Evolutionary conservation across 30 jellyfish, hydroid and myxozoan genomes (phyloP), one percentile per base, ranked within the genome.

Genomic region (Aurelia sp.): DNA sequence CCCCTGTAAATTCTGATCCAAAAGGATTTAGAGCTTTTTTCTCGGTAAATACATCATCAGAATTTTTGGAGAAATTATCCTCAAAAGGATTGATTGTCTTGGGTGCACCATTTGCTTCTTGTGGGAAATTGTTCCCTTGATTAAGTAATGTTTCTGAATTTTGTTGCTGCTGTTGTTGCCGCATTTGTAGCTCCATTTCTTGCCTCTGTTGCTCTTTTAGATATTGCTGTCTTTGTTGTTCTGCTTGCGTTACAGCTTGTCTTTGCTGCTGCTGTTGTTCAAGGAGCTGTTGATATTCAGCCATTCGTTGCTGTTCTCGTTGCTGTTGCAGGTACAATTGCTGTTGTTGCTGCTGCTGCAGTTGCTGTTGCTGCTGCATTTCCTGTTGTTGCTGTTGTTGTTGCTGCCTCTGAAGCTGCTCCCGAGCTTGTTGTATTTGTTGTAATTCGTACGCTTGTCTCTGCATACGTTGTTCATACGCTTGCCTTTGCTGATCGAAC

Each of bases 321-420:
- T 70, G 96, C 84, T 90, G 96, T 74, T 90, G 97, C 76, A 73
- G 90, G 13, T 37, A 41, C 21, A 40, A 0, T 40, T 82, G 74
- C 40, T 35, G 47, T 1, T 44, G 55, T 6, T 44, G 55, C 3
- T 44, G 55, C 55, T 44, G 55, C 55, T 44, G 55, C 55, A 5
- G 15, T 5, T 5, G 79, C 7, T 68, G 79, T 1, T 68, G 79
- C 18, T 68, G 79, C 15, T 44, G 55, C 55, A 40, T 8, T 40
- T 44, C 15, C 55, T 5, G 55, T 7, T 44, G 16, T 9, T 44
- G 55, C 15, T 44, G 52, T 13, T 41, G 52, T 41, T 41, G 52
- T 41, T 41, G 52, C 13, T 41, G 55, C 8, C 55, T 44, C 55
- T 44, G 55, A 44, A 48, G 66, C 40, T 44, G 83, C 31, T 80